A percentile compares a stretch with the other conserved stretches of the same genome.
These are phyloP conservation scores for Syngnathoides biaculeatus DNA, from an alignment of 2,113 vertebrate species.

Conservation along the genomic window DNA sequence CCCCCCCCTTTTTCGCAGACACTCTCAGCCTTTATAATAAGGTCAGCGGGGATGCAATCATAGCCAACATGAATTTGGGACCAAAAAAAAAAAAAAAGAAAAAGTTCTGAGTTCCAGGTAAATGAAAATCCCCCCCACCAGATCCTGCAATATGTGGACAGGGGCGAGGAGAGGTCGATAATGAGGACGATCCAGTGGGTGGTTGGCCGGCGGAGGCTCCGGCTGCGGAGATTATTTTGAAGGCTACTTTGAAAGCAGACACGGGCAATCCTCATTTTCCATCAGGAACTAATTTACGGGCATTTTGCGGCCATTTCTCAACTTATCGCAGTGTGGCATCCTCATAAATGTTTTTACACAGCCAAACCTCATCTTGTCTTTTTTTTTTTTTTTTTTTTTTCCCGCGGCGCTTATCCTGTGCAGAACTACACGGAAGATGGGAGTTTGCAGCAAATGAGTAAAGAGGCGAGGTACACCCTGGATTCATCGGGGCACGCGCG, in stretches of 20 bases:
- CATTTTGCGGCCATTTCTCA: neutral
- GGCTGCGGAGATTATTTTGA: neutral
- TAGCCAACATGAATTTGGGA: conserved; percentile 42
- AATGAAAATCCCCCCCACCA: conserved; percentile 25
- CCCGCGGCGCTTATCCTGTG: neutral
- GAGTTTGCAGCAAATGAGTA: neutral
- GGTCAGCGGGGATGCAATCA: conserved; percentile 68
- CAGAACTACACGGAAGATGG: neutral
- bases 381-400: too few species aligned
- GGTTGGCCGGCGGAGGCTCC: neutral
- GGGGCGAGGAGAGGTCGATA: neutral
- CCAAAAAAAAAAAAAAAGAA: conserved; percentile 9
- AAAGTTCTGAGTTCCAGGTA: conserved; percentile 46
- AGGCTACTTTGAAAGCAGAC: neutral
- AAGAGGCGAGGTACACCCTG: neutral
- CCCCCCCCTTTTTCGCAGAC: too few species aligned
- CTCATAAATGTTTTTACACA: neutral
- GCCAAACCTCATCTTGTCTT: neutral
- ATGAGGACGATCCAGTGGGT: neutral
- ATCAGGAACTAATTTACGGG: neutral
- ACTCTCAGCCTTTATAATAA: conserved; percentile 60
- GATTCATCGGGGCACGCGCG: neutral
- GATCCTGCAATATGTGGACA: neutral
- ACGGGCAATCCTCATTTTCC: conserved; percentile 1
- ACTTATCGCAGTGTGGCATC: neutral